Evolutionary conservation across 2,797 vertebrate species (phyloP).

Genomic region (Gallirallus australis): DNA sequence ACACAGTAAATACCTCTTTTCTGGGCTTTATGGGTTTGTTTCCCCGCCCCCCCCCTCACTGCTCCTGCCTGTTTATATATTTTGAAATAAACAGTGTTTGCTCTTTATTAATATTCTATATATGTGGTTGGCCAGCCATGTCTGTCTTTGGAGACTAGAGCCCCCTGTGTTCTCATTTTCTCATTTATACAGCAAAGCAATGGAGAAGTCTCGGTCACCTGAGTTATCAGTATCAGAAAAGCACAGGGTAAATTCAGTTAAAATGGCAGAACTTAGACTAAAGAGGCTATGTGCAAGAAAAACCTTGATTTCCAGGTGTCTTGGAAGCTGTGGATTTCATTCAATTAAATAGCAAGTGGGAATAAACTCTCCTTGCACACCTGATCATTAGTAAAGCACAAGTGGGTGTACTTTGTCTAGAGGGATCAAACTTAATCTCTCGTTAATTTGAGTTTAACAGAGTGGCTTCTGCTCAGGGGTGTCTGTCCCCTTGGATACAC

Average conservation of each 20-base stretch:
- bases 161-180: conserved; percentile 15
- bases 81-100: not conserved
- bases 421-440: not conserved
- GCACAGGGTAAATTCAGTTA: not conserved
- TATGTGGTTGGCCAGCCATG: not conserved
- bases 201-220: not conserved
- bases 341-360: not conserved
- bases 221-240: not conserved
- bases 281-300: not conserved
- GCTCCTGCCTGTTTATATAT: not conserved
- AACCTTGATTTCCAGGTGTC: not conserved
- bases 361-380: not conserved
- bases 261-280: not conserved
- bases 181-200: not conserved
- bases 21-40: not conserved
- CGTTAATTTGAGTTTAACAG: not conserved
- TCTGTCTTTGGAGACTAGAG: conserved; percentile 21
- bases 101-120: not conserved
- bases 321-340: not conserved
- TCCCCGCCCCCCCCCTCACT: not conserved
- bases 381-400: not conserved
- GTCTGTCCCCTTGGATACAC: not conserved
- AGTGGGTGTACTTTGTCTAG: not conserved
- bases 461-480: not conserved
- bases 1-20: conserved; percentile 36